A percentile compares a stretch with the other conserved stretches of the same genome.
Evolutionary conservation across 2,113 vertebrate species (phyloP).

Genomic region (Paradisaea rubra): DNA sequence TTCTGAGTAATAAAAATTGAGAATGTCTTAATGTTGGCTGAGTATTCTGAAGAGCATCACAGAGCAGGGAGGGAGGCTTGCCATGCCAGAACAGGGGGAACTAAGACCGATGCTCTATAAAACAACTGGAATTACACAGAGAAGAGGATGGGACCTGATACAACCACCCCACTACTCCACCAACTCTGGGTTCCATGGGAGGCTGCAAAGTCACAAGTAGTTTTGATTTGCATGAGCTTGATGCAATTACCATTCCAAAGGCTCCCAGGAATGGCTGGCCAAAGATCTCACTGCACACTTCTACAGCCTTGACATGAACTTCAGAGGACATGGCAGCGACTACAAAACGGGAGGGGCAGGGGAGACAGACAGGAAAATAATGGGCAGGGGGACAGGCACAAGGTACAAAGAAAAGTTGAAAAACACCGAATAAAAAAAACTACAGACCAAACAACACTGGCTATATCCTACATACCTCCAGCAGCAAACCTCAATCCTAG

Average conservation of each 20-base stretch:
- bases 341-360: not conserved
- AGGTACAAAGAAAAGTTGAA: not conserved
- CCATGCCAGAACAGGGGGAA: not conserved
- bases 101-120: not conserved
- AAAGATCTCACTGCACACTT: conserved; percentile 35
- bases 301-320: not conserved
- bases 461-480: conserved; percentile 65
- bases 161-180: not conserved
- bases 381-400: conserved; percentile 28
- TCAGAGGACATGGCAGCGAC: not conserved
- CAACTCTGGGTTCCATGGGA: not conserved
- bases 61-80: rapidly evolving
- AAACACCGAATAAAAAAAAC: conserved; percentile 28
- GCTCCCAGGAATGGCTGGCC: not conserved
- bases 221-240: not conserved
- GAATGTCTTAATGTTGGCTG: not conserved
- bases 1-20: not conserved
- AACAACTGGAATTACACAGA: not conserved
- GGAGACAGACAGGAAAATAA: conserved; percentile 25
- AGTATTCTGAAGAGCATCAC: not conserved
- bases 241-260: not conserved
- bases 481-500: conserved; percentile 67
- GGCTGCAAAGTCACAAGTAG: not conserved
- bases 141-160: not conserved
- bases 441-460: conserved; percentile 63